Evolutionary conservation across 1,140 invertebrate species (phyloP), one percentile per base, ranked within the genome.

Genomic region (Gerris buenoi): DNA sequence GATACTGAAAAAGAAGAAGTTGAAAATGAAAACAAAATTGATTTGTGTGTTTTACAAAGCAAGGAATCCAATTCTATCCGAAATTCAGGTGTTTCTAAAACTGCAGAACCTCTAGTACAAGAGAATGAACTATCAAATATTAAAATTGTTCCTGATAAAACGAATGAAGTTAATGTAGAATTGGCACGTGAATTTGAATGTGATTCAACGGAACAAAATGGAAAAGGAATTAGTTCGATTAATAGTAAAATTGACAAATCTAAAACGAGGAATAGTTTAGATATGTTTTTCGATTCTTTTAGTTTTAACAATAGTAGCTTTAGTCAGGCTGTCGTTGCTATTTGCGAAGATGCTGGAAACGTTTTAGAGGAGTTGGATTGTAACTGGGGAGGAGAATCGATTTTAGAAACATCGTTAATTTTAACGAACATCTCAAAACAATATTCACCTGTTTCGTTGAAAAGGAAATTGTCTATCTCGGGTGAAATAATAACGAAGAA

Each of bases 361-460:
- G 18, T 46, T 0, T 33, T 66, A 25, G 69, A 73, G 65, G 69
- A 68, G 27, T 69, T 72, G 25, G 72, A 74, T 68, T 67, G 67
- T 10, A 72, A 74, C 70, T 65, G 60, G 33, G 73, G 73, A 25
- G 73, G 73, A 10, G 73, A 72, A 18, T 73, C 70, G 68, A 46
- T 74, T 27, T 64, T 74, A 26, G 69, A 73, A 66, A 62, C 68
- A 25, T 72, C 33, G 5, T 18, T 46, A 46, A 46, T 46, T 46
- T 46, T 46, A 46, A 46, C 5, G 5, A 46, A 46, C 18, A 46
- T 46, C 33, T 46, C 33, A 10, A 46, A 46, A 46, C 33, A 46
- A 46, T 46, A 10, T 46, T 46, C 33, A 46, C 33, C 33, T 46
- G 33, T 46, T 46, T 10, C 5, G 5, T 46, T 46, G 18, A 46